phyloP scores from a whole-genome alignment of 1,140 invertebrate species.

The Diorhabda elongata region DNA sequence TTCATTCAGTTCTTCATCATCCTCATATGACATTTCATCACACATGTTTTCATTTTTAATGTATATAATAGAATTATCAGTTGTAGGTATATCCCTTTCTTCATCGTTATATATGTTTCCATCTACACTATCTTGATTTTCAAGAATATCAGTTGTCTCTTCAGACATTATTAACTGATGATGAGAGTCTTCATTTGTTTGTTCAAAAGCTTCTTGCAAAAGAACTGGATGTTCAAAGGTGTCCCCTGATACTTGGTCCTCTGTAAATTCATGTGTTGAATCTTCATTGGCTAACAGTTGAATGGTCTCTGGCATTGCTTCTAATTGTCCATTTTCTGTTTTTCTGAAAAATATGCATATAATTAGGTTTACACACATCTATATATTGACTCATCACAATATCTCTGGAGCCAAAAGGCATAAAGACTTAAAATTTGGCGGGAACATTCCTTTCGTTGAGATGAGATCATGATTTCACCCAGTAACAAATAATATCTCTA shows the following conservation, averaged over 20 bases:
- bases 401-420: too few species aligned
- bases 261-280: background rate
- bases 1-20: conserved; percentile 9
- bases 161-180: conserved; percentile 1
- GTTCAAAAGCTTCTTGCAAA: background rate
- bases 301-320: conserved; percentile 38
- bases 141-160: background rate
- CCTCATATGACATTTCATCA: conserved; percentile 4
- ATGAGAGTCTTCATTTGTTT: background rate
- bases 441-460: too few species aligned
- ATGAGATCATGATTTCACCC: too few species aligned
- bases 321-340: conserved; percentile 38
- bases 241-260: background rate
- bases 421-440: too few species aligned
- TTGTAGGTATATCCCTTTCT: too few species aligned
- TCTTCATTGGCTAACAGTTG: conserved; percentile 29
- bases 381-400: too few species aligned
- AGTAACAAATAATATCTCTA: too few species aligned
- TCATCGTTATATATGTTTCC: background rate
- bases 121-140: background rate
- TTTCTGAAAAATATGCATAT: conserved; percentile 25
- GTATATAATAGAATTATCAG: background rate
- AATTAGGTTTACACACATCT: too few species aligned
- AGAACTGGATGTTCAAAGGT: background rate
- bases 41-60: background rate